Conservation (phyloP, 2,888 invertebrate genomes). For the Rambutsinella grinnellia region DNA sequence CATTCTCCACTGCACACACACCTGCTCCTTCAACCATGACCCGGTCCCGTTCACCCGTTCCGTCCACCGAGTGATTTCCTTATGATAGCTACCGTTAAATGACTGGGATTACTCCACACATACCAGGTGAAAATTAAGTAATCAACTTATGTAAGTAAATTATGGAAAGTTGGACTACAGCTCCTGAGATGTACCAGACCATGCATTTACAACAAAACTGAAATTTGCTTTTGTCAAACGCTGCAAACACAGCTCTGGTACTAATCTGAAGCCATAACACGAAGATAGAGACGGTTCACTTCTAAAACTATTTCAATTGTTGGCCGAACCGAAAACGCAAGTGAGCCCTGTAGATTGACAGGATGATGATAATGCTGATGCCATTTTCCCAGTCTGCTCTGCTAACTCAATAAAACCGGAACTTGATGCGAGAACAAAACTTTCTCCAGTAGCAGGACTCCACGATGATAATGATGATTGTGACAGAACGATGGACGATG, state of each 20-base stretch:
- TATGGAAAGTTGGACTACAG: slow-evolving; percentile 50
- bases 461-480: slow-evolving; percentile 16
- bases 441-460: neutral
- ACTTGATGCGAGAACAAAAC: slow-evolving; percentile 15
- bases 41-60: no score
- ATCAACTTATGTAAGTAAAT: no score
- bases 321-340: slow-evolving; percentile 42
- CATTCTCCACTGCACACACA: no score
- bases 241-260: slow-evolving; percentile 99
- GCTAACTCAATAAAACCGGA: slow-evolving; percentile 22
- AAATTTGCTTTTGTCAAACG: slow-evolving; percentile 70
- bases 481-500: neutral
- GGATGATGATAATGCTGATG: slow-evolving; percentile 2
- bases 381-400: neutral
- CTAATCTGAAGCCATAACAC: slow-evolving; percentile 76
- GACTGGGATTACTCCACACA: no score
- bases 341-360: slow-evolving; percentile 10
- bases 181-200: slow-evolving; percentile 96
- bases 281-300: slow-evolving; percentile 22
- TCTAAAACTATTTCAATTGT: slow-evolving; percentile 16
- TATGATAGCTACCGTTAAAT: no score
- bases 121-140: no score
- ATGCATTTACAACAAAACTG: slow-evolving; percentile 95
- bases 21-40: no score
- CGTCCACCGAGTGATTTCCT: no score